These are phyloP conservation scores for Otolemur crassicaudatus DNA, from an alignment of 2,797 vertebrate genomes.

Conservation along the genomic window DNA sequence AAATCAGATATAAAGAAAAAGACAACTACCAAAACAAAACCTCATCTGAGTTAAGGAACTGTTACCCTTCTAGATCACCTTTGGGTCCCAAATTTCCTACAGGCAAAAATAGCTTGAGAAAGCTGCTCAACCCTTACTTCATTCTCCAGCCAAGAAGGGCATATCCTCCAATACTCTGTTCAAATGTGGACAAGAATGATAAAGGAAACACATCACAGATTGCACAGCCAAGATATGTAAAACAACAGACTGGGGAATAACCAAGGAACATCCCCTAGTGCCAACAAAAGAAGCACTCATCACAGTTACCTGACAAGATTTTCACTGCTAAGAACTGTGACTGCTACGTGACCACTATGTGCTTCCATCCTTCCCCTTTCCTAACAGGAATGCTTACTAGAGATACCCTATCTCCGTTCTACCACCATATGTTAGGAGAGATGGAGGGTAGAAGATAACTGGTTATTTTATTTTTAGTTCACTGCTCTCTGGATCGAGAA, in stretches of 20 bases:
- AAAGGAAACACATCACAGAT: background rate
- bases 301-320: background rate
- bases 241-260: background rate
- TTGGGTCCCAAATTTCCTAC: background rate
- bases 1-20: constrained; percentile 29
- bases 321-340: background rate
- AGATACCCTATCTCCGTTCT: background rate
- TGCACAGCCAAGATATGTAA: background rate
- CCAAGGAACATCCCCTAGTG: background rate
- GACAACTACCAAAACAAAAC: background rate
- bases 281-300: background rate
- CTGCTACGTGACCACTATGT: background rate
- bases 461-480: background rate
- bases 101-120: background rate
- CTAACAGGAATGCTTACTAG: background rate
- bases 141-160: background rate
- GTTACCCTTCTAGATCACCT: background rate
- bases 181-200: background rate
- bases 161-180: background rate
- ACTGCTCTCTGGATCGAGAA: background rate
- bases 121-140: background rate
- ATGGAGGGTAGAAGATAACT: background rate
- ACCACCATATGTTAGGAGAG: background rate
- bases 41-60: background rate
- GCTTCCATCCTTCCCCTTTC: background rate